A percentile compares a stretch with the other conserved stretches of the same genome.
Evolutionary conservation across 2,113 vertebrate species (phyloP).

Genomic region (Ammodytes dubius): DNA sequence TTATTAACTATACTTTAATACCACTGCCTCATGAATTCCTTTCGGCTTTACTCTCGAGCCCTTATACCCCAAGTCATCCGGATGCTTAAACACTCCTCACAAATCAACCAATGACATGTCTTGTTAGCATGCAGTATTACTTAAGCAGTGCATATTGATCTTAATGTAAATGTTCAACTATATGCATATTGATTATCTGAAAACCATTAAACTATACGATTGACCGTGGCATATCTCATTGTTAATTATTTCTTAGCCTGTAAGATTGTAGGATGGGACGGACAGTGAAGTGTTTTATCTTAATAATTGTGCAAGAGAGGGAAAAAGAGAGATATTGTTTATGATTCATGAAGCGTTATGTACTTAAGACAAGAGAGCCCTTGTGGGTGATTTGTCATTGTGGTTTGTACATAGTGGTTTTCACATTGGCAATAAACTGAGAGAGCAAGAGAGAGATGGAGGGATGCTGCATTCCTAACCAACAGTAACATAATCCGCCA

Average conservation of each 20-base stretch:
- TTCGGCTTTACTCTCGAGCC: conserved; percentile 14
- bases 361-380: conserved; percentile 38
- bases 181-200: conserved; percentile 81
- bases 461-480: not conserved
- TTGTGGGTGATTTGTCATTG: conserved; percentile 49
- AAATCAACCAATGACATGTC: conserved; percentile 63
- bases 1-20: conserved; percentile 26
- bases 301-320: conserved; percentile 36
- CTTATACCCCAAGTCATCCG: conserved; percentile 42
- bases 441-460: not conserved
- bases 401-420: conserved; percentile 17
- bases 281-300: conserved; percentile 36
- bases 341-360: conserved; percentile 56
- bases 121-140: conserved; percentile 75
- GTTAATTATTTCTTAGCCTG: conserved; percentile 64
- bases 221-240: conserved; percentile 64
- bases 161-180: conserved; percentile 79
- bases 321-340: conserved; percentile 49
- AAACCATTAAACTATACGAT: conserved; percentile 68
- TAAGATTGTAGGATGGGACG: conserved; percentile 36
- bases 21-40: conserved; percentile 32
- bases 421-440: not conserved
- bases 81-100: conserved; percentile 57
- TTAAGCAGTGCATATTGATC: conserved; percentile 72
- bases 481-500: not conserved